Conservation (phyloP, 2,113 vertebrate genomes). For the Acrocephalus arundinaceus region DNA sequence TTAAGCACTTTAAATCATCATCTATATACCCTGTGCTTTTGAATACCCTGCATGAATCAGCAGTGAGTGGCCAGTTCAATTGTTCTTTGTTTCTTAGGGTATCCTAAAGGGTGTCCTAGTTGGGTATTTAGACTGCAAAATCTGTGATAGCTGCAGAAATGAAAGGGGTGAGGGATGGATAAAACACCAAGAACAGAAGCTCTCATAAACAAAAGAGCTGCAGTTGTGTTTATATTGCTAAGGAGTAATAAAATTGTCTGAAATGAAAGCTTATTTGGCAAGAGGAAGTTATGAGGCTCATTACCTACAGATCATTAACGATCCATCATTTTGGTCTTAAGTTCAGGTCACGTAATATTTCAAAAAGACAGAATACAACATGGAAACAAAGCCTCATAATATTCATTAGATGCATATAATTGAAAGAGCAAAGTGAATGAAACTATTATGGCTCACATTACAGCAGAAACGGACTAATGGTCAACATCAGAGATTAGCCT, state of each 20-base stretch:
- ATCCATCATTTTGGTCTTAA: neutral
- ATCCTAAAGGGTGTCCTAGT: neutral
- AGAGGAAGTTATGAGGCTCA: constrained; percentile 17
- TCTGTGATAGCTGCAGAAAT: neutral
- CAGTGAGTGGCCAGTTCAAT: neutral
- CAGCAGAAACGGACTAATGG: neutral
- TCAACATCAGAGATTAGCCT: neutral
- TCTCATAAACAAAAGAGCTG: neutral
- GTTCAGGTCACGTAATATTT: neutral
- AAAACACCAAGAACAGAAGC: neutral
- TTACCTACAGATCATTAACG: constrained; percentile 23
- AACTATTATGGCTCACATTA: constrained; percentile 12
- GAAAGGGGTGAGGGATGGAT: neutral
- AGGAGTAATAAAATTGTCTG: constrained; percentile 1
- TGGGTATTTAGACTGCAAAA: neutral
- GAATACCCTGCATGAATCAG: neutral
- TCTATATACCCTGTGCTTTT: neutral
- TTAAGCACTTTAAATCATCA: neutral
- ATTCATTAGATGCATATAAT: constrained; percentile 36
- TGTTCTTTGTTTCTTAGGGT: neutral
- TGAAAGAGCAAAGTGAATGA: constrained; percentile 25
- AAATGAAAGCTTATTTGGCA: constrained; percentile 35
- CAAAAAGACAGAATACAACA: constrained; percentile 19
- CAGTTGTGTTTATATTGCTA: neutral
- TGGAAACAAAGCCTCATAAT: neutral